A percentile compares a stretch with the other conserved stretches of the same genome.
Evolutionary conservation across 2,888 invertebrate genomes (phyloP).

Genomic region (Spodoptera picta): DNA sequence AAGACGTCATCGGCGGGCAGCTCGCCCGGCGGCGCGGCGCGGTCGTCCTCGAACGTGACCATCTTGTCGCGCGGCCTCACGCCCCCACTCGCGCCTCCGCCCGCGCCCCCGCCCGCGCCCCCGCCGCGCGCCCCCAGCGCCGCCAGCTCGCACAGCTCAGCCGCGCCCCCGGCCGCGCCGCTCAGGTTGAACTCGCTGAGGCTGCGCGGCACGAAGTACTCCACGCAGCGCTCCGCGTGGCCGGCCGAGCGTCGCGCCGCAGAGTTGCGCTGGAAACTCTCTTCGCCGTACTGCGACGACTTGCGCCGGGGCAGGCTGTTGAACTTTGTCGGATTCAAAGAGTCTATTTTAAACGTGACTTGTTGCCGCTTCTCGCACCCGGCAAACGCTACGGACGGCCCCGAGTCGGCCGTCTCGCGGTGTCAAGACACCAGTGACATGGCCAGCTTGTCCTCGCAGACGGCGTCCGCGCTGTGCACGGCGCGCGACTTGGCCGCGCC

Average conservation of each 20-base stretch:
- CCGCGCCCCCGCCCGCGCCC: constrained; percentile 57
- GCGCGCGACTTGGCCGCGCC: constrained; percentile 70
- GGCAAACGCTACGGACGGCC: constrained; percentile 71
- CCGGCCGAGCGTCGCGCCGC: constrained; percentile 90
- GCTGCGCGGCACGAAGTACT: constrained; percentile 95
- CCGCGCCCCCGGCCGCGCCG: constrained; percentile 77
- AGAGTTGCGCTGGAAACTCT: constrained; percentile 90
- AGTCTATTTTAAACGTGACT: constrained; percentile 79
- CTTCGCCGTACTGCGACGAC: constrained; percentile 73
- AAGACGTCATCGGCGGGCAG: constrained; percentile 91
- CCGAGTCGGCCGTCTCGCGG: constrained; percentile 76
- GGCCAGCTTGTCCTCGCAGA: constrained; percentile 84
- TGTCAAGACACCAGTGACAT: constrained; percentile 89
- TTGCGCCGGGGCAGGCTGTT: constrained; percentile 88
- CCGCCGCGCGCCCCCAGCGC: constrained; percentile 60
- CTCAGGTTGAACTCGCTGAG: constrained; percentile 95
- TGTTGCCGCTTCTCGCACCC: constrained; percentile 70
- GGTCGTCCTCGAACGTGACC: constrained; percentile 51
- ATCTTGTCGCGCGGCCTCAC: constrained; percentile 85
- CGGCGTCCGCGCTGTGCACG: constrained; percentile 83
- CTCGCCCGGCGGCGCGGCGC: constrained; percentile 64
- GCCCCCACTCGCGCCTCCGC: constrained; percentile 52
- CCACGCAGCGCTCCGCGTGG: constrained; percentile 90
- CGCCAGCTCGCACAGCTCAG: constrained; percentile 62
- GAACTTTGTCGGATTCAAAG: constrained; percentile 83